phyloP scores from a whole-genome alignment of 2,797 vertebrate genomes.

The Stomatorhinus walkeri region DNA sequence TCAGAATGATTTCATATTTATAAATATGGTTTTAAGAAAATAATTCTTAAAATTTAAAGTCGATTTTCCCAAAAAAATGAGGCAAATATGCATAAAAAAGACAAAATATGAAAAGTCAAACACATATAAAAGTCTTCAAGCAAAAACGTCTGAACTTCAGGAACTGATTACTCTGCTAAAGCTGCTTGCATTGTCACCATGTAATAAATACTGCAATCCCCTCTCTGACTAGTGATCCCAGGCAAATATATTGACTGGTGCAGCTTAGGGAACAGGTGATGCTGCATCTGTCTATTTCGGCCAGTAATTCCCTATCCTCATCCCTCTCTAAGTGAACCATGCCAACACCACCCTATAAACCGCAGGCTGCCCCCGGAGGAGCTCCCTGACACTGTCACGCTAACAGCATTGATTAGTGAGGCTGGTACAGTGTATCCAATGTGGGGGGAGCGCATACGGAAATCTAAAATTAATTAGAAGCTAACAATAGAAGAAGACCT shows the following conservation, averaged over 20 bases:
- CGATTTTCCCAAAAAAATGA: not conserved
- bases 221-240: not conserved
- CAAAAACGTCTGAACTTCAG: not conserved
- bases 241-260: conserved; percentile 15
- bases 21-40: not conserved
- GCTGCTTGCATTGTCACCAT: not conserved
- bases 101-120: not conserved
- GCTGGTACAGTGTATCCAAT: not conserved
- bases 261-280: not conserved
- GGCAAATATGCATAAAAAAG: not conserved
- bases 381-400: conserved; percentile 19
- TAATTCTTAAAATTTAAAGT: not conserved
- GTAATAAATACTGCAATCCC: conserved; percentile 11
- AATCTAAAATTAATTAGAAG: conserved; percentile 13
- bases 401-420: conserved; percentile 15
- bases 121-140: not conserved
- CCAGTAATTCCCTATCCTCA: conserved; percentile 20
- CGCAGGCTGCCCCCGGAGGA: conserved; percentile 21
- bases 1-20: not conserved
- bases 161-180: not conserved
- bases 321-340: conserved; percentile 26
- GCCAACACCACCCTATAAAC: conserved; percentile 26
- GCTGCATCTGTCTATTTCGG: not conserved
- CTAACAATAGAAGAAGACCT: not conserved
- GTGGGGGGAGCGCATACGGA: not conserved